Evolutionary conservation across 2,888 invertebrate species (phyloP).

Genomic region (Drosophila paramelanica): DNA sequence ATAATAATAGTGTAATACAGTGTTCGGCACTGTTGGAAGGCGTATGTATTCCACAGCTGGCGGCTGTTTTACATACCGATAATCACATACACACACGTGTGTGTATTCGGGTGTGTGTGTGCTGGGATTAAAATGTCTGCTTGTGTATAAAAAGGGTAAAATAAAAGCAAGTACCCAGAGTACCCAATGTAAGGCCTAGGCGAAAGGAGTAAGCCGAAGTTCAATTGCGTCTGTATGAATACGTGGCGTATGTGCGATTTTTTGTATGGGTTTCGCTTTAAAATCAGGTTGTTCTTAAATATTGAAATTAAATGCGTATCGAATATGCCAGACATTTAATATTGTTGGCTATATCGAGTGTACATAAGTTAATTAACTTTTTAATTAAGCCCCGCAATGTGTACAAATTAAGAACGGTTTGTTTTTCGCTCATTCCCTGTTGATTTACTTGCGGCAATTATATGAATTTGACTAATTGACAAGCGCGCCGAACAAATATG

Average conservation of each 20-base stretch:
- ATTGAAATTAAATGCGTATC: neutral
- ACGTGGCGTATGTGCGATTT: slow-evolving; percentile 68
- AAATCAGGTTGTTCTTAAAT: slow-evolving; percentile 7
- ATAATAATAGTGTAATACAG: no score
- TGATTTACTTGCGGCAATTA: slow-evolving; percentile 46
- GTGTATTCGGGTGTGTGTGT: slow-evolving; percentile 6
- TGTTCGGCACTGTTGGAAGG: slow-evolving; percentile 1
- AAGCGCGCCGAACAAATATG: slow-evolving; percentile 47
- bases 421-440: slow-evolving; percentile 1
- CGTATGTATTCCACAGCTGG: slow-evolving; percentile 8
- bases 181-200: slow-evolving; percentile 43
- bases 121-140: slow-evolving; percentile 65
- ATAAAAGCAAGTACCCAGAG: slow-evolving; percentile 68
- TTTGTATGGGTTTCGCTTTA: neutral
- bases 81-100: slow-evolving; percentile 51
- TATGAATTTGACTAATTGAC: slow-evolving; percentile 64
- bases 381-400: slow-evolving; percentile 9
- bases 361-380: slow-evolving; percentile 22
- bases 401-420: neutral
- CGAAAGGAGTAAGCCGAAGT: slow-evolving; percentile 54
- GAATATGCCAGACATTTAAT: neutral
- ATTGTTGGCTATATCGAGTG: slow-evolving; percentile 3
- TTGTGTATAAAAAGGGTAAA: slow-evolving; percentile 71
- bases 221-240: slow-evolving; percentile 66
- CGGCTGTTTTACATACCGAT: slow-evolving; percentile 53